Conservation (phyloP, 2,888 invertebrate species). For the Coremacera marginata region DNA sequence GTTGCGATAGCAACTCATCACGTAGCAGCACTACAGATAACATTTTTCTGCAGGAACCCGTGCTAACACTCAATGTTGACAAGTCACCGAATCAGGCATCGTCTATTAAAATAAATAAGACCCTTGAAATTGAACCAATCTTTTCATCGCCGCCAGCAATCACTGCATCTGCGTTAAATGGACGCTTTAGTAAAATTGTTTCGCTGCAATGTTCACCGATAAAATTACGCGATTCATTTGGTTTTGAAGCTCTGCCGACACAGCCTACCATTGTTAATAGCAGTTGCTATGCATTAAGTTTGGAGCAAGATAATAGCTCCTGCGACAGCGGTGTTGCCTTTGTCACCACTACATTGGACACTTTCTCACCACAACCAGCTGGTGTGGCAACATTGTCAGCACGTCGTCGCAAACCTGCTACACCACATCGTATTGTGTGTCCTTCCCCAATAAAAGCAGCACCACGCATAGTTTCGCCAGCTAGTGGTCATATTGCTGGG, state of each 20-base stretch:
- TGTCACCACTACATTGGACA: slow-evolving; percentile 45
- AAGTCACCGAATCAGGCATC: slow-evolving; percentile 68
- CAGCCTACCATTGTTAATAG: slow-evolving; percentile 32
- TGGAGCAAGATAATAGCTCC: slow-evolving; percentile 68
- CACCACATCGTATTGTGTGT: slow-evolving; percentile 74
- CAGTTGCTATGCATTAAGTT: slow-evolving; percentile 41
- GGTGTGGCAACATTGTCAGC: slow-evolving; percentile 25
- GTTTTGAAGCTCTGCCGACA: slow-evolving; percentile 42
- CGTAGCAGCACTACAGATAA: slow-evolving; percentile 62
- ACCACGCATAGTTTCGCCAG: slow-evolving; percentile 44
- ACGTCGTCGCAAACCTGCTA: slow-evolving; percentile 67
- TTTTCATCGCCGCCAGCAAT: slow-evolving; percentile 64
- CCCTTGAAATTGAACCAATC: slow-evolving; percentile 63
- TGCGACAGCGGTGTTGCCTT: slow-evolving; percentile 69
- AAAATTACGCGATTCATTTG: slow-evolving; percentile 46
- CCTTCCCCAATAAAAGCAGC: slow-evolving; percentile 64
- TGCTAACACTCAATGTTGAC: slow-evolving; percentile 67
- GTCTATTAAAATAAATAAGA: slow-evolving; percentile 67
- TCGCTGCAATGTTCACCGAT: slow-evolving; percentile 58
- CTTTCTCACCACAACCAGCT: slow-evolving; percentile 32
- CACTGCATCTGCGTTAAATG: slow-evolving; percentile 59
- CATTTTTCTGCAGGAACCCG: slow-evolving; percentile 69
- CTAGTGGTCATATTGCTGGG: slow-evolving; percentile 25
- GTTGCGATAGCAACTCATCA: slow-evolving; percentile 59
- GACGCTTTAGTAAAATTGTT: slow-evolving; percentile 67